phyloP scores from a whole-genome alignment of 2,113 vertebrate species.

The Sphyrna mokarran region DNA sequence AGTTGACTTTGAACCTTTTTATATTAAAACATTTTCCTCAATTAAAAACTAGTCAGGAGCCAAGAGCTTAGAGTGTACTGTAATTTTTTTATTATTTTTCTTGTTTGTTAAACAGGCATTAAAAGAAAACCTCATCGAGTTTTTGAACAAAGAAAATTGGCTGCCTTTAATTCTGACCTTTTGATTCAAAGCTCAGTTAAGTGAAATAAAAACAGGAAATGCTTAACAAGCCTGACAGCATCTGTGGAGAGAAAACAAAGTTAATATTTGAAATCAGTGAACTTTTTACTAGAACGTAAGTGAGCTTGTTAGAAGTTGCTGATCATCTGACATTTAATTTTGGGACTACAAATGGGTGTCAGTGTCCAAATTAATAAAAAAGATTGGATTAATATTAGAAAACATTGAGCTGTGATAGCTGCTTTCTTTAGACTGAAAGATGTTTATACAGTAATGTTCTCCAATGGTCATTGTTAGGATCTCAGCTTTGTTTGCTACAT shows the following conservation, averaged over 20 bases:
- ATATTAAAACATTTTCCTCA: background rate
- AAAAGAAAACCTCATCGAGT: background rate
- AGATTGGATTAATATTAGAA: background rate
- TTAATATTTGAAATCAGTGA: too few species aligned
- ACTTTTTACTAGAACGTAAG: background rate
- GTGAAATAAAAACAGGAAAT: too few species aligned
- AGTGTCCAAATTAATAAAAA: background rate
- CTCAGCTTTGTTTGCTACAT: background rate
- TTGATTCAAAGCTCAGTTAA: background rate
- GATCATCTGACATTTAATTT: constrained; percentile 8
- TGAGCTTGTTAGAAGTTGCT: background rate
- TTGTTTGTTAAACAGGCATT: background rate
- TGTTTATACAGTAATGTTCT: background rate
- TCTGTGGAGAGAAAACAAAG: too few species aligned
- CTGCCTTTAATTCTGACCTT: background rate
- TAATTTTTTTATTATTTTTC: background rate
- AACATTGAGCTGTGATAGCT: background rate
- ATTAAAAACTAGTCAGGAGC: background rate
- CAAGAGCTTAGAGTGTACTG: background rate
- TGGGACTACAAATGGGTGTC: background rate
- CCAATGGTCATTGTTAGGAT: background rate
- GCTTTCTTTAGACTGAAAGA: background rate
- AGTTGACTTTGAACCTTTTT: background rate
- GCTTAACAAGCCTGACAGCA: too few species aligned
- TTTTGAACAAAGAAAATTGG: background rate